These are phyloP conservation scores for Orthonychiurus folsomi DNA, from an alignment of 2,888 invertebrate genomes.

Conservation along the genomic window DNA sequence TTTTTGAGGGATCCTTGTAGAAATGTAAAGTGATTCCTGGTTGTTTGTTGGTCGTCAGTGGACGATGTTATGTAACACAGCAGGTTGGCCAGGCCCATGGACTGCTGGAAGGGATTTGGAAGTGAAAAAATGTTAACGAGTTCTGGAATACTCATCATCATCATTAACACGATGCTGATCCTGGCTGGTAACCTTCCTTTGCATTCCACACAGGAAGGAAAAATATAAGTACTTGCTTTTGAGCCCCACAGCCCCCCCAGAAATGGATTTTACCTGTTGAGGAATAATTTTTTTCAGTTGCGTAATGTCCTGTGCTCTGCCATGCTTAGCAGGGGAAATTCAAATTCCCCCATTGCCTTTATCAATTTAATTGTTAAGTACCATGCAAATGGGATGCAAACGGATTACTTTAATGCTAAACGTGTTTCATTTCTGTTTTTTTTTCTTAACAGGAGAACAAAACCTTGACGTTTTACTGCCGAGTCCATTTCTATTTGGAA, in stretches of 20 bases:
- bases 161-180: constrained; percentile 10
- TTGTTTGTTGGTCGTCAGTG: too few species aligned
- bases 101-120: background rate
- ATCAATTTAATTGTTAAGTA: too few species aligned
- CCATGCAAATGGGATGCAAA: background rate
- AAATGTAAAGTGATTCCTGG: background rate
- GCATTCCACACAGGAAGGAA: too few species aligned
- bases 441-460: constrained; percentile 35
- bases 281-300: background rate
- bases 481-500: constrained; percentile 40
- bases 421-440: constrained; percentile 8
- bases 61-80: background rate
- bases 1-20: background rate
- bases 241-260: too few species aligned
- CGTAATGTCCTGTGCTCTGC: background rate
- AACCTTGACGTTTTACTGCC: constrained; percentile 33
- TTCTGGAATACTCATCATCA: constrained; percentile 28
- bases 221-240: too few species aligned
- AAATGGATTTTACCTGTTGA: background rate
- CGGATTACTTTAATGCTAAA: background rate
- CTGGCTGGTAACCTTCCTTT: too few species aligned
- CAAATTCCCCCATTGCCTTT: background rate
- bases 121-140: constrained; percentile 30
- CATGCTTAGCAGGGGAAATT: background rate
- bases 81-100: background rate